Evolutionary conservation across 2,888 invertebrate genomes (phyloP), one percentile per base, ranked within the genome.

Genomic region (Nowickia ferox): DNA sequence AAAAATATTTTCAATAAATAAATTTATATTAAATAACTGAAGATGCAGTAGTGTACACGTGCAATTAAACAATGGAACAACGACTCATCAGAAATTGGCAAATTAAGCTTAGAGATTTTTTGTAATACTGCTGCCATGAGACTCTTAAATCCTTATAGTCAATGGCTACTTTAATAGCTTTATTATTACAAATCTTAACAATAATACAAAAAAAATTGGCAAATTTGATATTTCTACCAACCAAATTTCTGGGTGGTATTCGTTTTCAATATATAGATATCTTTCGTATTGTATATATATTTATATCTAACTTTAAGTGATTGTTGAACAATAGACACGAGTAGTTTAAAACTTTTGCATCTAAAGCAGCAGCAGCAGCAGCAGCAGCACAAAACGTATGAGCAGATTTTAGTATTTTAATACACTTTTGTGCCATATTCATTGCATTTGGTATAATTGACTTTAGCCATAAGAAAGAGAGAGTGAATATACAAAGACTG

Each of bases 211-310:
- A 13, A 40, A n/a, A 5, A 30, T 22, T 59, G 30, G 15, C 19
- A 30, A 42, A 11, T 15, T 59, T 59, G 2, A 30, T 30, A 19
- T 19, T 6, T 1, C 10, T 15, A 19, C n/a, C 11, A 30, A 15
- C 13, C 42, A 46, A 4, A 42, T 81, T 74, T 75, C 59, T 75
- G 81, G 81, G 81, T 81, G 81, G 81, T 53, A 75, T 75, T 46
- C 51, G 1, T 38, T 66, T 61, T 81, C 61, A 75, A 75, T 75
- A 75, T 55, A 11, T 61, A 42, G 38, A 63, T 79, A 79, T 79
- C 71, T 79, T 53, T 63, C 17, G 17, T 22, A 30, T 30, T 30
- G 30, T 30, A 30, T 30, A 30, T 30, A 30, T 30, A 30, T 30
- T 30, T 6, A 5, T 61, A 68, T 46, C n/a, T 30, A 40, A 40